A percentile compares a stretch with the other conserved stretches of the same genome.
phyloP scores from a whole-genome alignment of 1,140 invertebrate genomes.

The Holotrichia oblita region DNA sequence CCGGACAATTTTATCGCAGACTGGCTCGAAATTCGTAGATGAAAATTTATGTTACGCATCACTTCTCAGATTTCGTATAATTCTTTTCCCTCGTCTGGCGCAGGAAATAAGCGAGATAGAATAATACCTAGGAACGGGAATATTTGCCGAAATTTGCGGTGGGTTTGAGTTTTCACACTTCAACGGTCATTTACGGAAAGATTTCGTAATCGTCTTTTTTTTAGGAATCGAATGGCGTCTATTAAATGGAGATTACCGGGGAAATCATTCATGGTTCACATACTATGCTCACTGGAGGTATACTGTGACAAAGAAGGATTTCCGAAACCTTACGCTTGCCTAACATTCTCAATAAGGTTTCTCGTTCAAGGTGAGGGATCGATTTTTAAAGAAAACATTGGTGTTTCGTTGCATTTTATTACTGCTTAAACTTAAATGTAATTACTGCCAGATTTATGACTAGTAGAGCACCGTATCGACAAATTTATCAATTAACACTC shows the following conservation, averaged over 20 bases:
- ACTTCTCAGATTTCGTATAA: not conserved
- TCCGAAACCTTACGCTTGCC: not conserved
- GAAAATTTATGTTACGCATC: slow-evolving; percentile 3
- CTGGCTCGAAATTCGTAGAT: not conserved
- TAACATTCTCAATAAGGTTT: too few relatives aligned
- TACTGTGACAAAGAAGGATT: not conserved
- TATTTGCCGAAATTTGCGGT: not conserved
- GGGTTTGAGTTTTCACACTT: slow-evolving; percentile 14
- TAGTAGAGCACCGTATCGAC: too few relatives aligned
- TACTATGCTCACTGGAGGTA: not conserved
- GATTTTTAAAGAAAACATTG: too few relatives aligned
- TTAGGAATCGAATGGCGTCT: not conserved
- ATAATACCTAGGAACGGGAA: not conserved
- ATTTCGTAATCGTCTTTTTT: not conserved
- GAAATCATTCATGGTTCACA: slow-evolving; percentile 10
- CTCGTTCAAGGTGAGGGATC: too few relatives aligned
- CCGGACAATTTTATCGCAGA: not conserved
- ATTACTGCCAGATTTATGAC: too few relatives aligned
- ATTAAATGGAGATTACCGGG: slow-evolving; percentile 3
- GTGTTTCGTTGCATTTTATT: too few relatives aligned
- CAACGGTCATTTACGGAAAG: not conserved
- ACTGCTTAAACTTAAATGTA: too few relatives aligned
- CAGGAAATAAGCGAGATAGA: not conserved
- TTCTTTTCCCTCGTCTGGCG: not conserved
- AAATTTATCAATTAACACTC: too few relatives aligned